Evolutionary conservation across 2,797 vertebrate species (phyloP).

Genomic region (Gobio occitaniae): DNA sequence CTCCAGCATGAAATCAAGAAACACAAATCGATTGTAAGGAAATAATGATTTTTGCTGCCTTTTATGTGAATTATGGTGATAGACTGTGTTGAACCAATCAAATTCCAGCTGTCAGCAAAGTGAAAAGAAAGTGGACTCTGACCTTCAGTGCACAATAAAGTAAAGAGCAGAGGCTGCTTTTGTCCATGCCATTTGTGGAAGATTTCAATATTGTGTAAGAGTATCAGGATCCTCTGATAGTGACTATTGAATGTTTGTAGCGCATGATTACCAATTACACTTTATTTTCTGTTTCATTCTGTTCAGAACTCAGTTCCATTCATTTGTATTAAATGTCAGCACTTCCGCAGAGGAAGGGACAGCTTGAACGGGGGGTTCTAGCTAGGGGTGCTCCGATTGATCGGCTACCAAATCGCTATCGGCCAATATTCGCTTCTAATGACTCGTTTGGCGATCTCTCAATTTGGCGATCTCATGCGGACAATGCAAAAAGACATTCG

Average conservation of each 20-base stretch:
- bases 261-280: neutral
- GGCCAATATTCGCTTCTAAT: neutral
- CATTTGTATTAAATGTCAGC: neutral
- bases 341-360: neutral
- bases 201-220: constrained; percentile 23
- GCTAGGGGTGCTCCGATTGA: neutral
- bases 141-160: constrained; percentile 49
- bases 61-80: constrained; percentile 9
- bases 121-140: constrained; percentile 34
- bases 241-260: constrained; percentile 39
- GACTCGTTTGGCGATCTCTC: neutral
- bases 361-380: neutral
- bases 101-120: constrained; percentile 24
- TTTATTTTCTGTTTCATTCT: neutral
- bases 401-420: too few species aligned
- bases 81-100: constrained; percentile 10
- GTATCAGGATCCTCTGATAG: constrained; percentile 36
- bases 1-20: neutral
- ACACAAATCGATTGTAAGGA: neutral
- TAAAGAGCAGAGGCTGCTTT: constrained; percentile 32
- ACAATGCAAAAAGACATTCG: neutral
- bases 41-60: constrained; percentile 6
- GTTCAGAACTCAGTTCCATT: neutral
- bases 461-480: neutral
- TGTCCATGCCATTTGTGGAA: constrained; percentile 38